Base-by-base conservation (phyloP, 2,888 invertebrate genomes). In the Sesia apiformis region DNA sequence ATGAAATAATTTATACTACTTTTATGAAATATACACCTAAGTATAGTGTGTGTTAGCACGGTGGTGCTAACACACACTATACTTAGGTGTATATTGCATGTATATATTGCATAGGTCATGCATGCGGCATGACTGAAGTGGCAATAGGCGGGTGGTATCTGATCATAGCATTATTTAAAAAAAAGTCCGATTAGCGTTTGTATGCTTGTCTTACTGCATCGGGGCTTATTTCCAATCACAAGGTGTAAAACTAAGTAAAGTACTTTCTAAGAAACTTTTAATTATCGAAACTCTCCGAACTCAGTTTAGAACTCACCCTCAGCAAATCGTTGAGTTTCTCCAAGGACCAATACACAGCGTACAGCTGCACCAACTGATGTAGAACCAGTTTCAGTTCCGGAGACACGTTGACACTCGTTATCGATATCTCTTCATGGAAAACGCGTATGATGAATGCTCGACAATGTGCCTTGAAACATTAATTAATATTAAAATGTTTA, bases 261-360 rank as follows among this genome's bases (percentile, higher is more conserved):
- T 1, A 23, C 23, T 2, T 23, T 23, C 23, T 23, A 23, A 23
- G 23, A 23, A 23, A 23, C 23, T 23, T 23, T 23, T 23, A 23
- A 1, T 23, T 23, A 23, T 23, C 23, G 46, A 8, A 46, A 23
- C n/a, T 8, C 46, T 8, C 1, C 4, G 46, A 46, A 8, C 43
- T 3, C 43, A 7, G 43, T 23, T 42, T 42, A 42, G 5, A 50
- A 23, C 38, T 50, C 39, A 97, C 97, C 85, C 93, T 91, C 38
- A 97, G 81, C 62, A 97, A 93, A 72, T 96, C 95, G 1, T 96
- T 96, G 4, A 93, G 84, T 58, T 92, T 92, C 73, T 93, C 92
- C 41, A 95, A 76, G 4, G 96, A 92, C 82, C 94, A 94, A 71
- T 94, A 92, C 0, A 95, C 91, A 3, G 93, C 90, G 72, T 97